Conservation (phyloP, 2,797 vertebrate species). For the Macropodus opercularis region DNA sequence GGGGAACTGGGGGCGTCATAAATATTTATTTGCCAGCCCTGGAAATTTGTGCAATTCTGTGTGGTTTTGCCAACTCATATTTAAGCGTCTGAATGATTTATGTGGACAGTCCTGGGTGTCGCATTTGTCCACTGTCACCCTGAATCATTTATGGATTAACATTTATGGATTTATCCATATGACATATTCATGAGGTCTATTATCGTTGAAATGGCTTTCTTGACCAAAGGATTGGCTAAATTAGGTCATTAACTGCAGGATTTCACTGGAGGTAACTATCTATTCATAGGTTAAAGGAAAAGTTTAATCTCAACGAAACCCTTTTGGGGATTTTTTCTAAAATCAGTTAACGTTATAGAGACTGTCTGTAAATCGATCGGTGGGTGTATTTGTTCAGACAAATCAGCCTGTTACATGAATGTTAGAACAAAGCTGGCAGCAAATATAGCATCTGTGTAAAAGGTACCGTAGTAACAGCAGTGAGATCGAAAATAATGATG, state of each 20-base stretch:
- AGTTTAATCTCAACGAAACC: background rate
- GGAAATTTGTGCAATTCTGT: conserved; percentile 81
- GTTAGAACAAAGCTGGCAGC: background rate
- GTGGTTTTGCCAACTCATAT: conserved; percentile 82
- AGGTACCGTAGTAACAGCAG: background rate
- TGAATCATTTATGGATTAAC: conserved; percentile 78
- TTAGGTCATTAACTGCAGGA: conserved; percentile 54
- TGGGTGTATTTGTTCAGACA: background rate
- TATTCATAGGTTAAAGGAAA: conserved; percentile 17
- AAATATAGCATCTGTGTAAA: background rate
- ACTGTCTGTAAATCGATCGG: background rate
- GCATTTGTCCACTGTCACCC: conserved; percentile 79
- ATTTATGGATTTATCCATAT: conserved; percentile 65
- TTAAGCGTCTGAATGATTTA: conserved; percentile 86
- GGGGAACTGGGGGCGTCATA: conserved; percentile 77
- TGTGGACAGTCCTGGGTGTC: conserved; percentile 72
- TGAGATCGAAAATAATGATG: background rate
- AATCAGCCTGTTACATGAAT: background rate
- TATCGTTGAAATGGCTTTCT: conserved; percentile 57
- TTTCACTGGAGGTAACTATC: conserved; percentile 36
- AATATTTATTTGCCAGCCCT: conserved; percentile 84
- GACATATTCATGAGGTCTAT: conserved; percentile 58
- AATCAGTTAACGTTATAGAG: background rate
- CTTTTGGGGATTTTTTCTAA: conserved; percentile 4
- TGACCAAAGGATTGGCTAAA: conserved; percentile 61